Evolutionary conservation across 1,140 invertebrate genomes (phyloP), one percentile per base, ranked within the genome.

Genomic region (Atta cephalotes): DNA sequence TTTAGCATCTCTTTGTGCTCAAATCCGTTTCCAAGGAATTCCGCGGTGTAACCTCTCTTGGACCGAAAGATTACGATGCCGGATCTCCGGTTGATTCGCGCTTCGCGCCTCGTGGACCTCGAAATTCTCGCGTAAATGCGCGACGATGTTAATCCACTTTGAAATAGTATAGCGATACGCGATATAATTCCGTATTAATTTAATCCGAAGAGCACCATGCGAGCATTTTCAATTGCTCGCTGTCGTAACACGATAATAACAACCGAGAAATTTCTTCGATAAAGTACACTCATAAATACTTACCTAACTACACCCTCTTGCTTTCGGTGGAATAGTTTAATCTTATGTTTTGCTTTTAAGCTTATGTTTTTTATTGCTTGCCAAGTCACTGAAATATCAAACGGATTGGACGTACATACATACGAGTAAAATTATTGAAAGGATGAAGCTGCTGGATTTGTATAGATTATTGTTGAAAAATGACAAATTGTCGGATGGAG

Each of bases 11-110:
- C 65, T 63, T 76, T 51, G 77, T 51, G n/a, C 60, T 35, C 65
- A 89, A 89, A 90, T 90, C 78, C 85, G 56, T 28, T 66, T 63
- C 25, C 78, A 87, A 82, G 84, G 72, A 90, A 86, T 78, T 84
- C 21, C 25, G 18, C 31, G 49, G 6, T 3, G 12, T 39, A 35
- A 12, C 5, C 56, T 51, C 28, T 18, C 39, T 9, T 18, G n/a
- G 16, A 18, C 18, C 39, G 68, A 76, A 76, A 74, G 74, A 88
- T 74, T 85, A 79, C 72, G n/a, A 85, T 62, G 35, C 56, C 56
- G 85, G 77, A 82, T 87, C n/a, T 45, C 53, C 25, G 28, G 9
- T 25, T 5, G n/a, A 16, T 14, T 25, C 18, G 12, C n/a, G 9
- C 16, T 18, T 25, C 21, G 14, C 25, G 9, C 10, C 12, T 14